Conservation (phyloP, 1,140 invertebrate species). For the Pristionchus pacificus region DNA sequence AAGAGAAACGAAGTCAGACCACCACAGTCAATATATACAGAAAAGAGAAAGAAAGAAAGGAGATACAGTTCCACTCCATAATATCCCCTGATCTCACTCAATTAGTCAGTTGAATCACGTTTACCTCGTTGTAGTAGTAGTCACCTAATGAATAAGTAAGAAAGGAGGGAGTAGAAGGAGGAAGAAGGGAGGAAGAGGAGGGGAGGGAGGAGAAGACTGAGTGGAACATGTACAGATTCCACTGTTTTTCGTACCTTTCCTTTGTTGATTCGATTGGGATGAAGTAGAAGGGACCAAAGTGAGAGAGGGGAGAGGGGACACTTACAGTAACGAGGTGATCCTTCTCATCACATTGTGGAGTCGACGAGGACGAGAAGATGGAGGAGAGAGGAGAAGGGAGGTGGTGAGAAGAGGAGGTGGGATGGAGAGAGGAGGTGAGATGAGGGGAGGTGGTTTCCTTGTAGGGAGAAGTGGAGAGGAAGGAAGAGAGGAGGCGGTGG, state of each 20-base stretch:
- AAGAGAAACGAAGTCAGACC: constrained; percentile 2
- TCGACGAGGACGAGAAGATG: constrained; percentile 6
- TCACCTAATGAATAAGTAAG: too few species aligned
- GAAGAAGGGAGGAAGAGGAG: not conserved
- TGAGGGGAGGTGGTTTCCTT: constrained; percentile 5
- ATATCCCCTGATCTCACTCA: too few species aligned
- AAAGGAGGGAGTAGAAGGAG: not conserved
- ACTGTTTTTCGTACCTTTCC: too few species aligned
- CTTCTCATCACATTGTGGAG: constrained; percentile 6
- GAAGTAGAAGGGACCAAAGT: too few species aligned
- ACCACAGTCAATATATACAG: not conserved
- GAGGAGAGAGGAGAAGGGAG: constrained; percentile 11
- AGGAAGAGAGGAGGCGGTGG: constrained; percentile 10
- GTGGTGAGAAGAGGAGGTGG: not conserved
- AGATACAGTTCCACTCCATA: not conserved
- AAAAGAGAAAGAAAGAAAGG: not conserved
- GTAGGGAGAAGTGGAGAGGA: constrained; percentile 17
- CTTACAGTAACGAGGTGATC: too few species aligned
- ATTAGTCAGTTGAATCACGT: too few species aligned
- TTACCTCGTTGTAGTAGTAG: too few species aligned
- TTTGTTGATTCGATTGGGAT: too few species aligned
- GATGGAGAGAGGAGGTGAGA: constrained; percentile 7
- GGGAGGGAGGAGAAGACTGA: too few species aligned
- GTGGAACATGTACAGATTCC: too few species aligned
- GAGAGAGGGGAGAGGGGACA: too few species aligned